A percentile compares a stretch with the other conserved stretches of the same genome.
Evolutionary conservation across 2,888 invertebrate genomes (phyloP).

Genomic region (Melanostoma scalare): DNA sequence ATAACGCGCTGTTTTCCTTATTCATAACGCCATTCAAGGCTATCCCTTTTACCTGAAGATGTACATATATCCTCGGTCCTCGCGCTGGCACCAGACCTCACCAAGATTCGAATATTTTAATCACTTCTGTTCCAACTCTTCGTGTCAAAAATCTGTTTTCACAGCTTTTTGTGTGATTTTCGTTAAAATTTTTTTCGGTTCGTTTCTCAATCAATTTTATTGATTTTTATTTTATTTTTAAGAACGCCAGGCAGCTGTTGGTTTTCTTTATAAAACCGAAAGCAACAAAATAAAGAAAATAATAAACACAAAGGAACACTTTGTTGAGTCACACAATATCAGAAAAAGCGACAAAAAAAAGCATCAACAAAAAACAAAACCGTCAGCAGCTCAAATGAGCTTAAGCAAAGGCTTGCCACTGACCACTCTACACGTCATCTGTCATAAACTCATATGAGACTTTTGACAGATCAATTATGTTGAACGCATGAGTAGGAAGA

Average conservation of each 20-base stretch:
- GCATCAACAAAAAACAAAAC: constrained; percentile 25
- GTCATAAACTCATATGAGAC: constrained; percentile 66
- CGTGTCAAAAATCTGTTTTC: constrained; percentile 71
- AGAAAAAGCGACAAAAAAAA: constrained; percentile 33
- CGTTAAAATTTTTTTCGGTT: constrained; percentile 4
- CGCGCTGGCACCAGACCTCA: constrained; percentile 34
- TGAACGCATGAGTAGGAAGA: constrained; percentile 32
- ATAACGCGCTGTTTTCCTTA: constrained; percentile 1
- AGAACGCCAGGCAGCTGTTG: constrained; percentile 60
- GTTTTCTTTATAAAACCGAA: constrained; percentile 41
- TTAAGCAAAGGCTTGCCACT: constrained; percentile 43
- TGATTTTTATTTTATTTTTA: constrained; percentile 8
- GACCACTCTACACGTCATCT: constrained; percentile 69
- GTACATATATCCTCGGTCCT: neutral
- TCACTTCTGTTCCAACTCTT: constrained; percentile 11
- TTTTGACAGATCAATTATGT: constrained; percentile 73
- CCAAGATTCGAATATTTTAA: constrained; percentile 39
- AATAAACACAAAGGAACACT: constrained; percentile 4
- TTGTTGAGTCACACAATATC: constrained; percentile 39
- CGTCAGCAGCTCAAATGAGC: constrained; percentile 65
- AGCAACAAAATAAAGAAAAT: constrained; percentile 18
- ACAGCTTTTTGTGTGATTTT: constrained; percentile 45
- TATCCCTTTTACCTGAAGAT: neutral
- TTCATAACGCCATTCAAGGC: constrained; percentile 14
- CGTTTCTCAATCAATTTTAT: constrained; percentile 33